A percentile compares a stretch with the other conserved stretches of the same genome.
Conservation (phyloP, 2,113 vertebrate genomes). For the Loxodonta africana region DNA sequence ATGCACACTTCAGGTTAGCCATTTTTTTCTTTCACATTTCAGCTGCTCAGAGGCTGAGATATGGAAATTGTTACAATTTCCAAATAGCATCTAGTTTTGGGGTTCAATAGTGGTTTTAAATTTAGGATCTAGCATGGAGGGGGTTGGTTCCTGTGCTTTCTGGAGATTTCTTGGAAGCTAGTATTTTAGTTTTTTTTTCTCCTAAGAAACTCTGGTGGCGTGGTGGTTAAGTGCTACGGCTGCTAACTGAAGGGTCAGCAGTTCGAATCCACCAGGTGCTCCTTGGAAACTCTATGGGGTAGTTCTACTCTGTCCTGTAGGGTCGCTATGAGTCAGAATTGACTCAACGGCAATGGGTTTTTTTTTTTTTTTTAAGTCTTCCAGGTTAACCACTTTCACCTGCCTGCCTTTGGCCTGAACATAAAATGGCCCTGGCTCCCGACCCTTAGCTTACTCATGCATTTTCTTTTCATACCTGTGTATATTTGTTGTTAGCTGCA, state of each 20-base stretch:
- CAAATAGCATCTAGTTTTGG: not conserved
- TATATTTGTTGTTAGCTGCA: too few species aligned
- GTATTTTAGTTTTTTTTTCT: not conserved
- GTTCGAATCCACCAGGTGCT: too few species aligned
- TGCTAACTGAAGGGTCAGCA: too few species aligned
- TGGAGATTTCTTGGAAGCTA: not conserved
- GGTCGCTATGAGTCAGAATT: too few species aligned
- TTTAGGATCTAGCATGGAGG: not conserved
- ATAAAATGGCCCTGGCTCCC: too few species aligned
- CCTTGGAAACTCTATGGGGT: too few species aligned
- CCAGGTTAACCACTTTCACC: not conserved
- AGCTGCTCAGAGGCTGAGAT: not conserved
- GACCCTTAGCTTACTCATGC: too few species aligned
- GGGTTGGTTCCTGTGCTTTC: not conserved
- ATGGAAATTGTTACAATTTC: not conserved
- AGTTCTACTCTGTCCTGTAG: too few species aligned
- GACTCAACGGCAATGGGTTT: not conserved
- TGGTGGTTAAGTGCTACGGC: too few species aligned
- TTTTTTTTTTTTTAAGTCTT: not conserved
- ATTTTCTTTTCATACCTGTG: not conserved
- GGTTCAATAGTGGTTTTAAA: not conserved
- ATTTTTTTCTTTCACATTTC: not conserved
- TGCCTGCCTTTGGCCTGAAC: fast-evolving
- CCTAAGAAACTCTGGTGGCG: not conserved
- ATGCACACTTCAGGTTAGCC: not conserved